phyloP scores from a whole-genome alignment of 2,888 invertebrate species.

The Malacosoma neustria region DNA sequence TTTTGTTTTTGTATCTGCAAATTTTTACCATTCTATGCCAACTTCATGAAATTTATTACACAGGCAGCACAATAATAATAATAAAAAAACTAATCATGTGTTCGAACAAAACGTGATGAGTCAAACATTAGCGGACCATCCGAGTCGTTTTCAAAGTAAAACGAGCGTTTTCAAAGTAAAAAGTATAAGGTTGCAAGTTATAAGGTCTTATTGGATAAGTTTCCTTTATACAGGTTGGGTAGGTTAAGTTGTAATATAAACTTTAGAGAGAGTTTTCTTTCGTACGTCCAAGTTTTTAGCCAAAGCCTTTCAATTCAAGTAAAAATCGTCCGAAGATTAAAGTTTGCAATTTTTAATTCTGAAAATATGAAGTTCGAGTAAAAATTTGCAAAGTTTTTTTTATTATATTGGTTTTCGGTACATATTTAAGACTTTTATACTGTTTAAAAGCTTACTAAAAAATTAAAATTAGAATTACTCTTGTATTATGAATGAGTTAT shows the following conservation, averaged over 20 bases:
- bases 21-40: no score
- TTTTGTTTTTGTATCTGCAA: no score
- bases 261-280: conserved; percentile 39
- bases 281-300: conserved; percentile 13
- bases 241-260: conserved; percentile 60
- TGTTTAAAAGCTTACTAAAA: no score
- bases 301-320: conserved; percentile 15
- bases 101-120: background rate
- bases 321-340: background rate
- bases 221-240: conserved; percentile 41
- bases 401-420: no score
- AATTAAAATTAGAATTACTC: no score
- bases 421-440: no score
- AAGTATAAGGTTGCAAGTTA: conserved; percentile 30
- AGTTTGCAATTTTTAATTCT: background rate
- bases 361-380: no score
- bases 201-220: conserved; percentile 62
- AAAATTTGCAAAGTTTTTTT: no score
- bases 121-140: conserved; percentile 12
- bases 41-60: no score
- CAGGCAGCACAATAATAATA: no score
- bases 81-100: no score
- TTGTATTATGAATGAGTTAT: no score
- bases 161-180: conserved; percentile 32
- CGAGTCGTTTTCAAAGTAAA: conserved; percentile 28